Evolutionary conservation across 2,888 invertebrate genomes (phyloP).

Genomic region (Tachystola acroxantha): DNA sequence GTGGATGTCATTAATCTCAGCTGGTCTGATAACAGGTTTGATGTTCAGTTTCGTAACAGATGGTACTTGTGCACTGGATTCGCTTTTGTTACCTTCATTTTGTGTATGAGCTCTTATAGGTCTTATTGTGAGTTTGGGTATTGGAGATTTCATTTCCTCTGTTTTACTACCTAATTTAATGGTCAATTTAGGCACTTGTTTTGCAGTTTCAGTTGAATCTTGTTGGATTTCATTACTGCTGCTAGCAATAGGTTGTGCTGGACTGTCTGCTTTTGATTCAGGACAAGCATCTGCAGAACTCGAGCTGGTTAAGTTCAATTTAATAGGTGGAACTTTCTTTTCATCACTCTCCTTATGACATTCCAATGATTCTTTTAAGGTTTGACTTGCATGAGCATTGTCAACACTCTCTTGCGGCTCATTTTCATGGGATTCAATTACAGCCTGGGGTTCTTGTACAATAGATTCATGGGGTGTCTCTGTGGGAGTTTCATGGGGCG

Average conservation of each 20-base stretch:
- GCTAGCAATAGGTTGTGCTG: conserved; percentile 21
- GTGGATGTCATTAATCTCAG: conserved; percentile 64
- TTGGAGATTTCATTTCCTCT: conserved; percentile 56
- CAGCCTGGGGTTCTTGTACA: neutral
- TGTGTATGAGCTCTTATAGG: conserved; percentile 40
- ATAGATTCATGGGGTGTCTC: neutral
- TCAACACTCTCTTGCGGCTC: neutral
- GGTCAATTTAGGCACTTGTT: conserved; percentile 71
- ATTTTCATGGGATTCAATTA: neutral
- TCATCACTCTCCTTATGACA: conserved; percentile 19
- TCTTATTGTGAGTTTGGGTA: conserved; percentile 66
- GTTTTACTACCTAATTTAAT: conserved; percentile 63
- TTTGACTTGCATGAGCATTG: neutral
- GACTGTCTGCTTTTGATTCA: conserved; percentile 15
- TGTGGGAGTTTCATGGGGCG: neutral
- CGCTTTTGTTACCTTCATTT: conserved; percentile 22
- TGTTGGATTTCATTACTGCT: conserved; percentile 24
- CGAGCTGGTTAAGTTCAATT: conserved; percentile 42
- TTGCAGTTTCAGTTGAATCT: conserved; percentile 30
- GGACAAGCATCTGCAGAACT: too few species aligned
- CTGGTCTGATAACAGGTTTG: conserved; percentile 68
- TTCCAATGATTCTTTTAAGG: neutral
- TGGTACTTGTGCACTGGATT: conserved; percentile 48
- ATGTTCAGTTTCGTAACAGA: conserved; percentile 66
- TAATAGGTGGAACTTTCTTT: conserved; percentile 45